Percentiles rank a stretch among this genome's conserved stretches.
Conservation (phyloP, 2,888 invertebrate genomes). For the Iphiclides podalirius region DNA sequence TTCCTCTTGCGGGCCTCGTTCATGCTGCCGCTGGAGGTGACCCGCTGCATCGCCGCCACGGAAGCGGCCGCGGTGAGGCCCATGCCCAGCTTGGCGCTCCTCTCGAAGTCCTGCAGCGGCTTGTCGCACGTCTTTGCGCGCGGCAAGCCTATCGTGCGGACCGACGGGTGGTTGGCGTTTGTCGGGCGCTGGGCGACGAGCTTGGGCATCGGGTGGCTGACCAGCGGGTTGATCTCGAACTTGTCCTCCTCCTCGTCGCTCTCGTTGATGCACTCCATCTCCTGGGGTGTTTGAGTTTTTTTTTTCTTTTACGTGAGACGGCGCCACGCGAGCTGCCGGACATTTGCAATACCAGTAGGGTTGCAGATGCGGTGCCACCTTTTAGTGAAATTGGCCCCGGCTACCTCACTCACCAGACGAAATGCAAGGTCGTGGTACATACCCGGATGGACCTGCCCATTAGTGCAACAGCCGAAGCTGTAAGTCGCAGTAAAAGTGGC, state of each 20-base stretch:
- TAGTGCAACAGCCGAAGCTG: too few relatives aligned
- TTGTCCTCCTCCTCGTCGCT: constrained; percentile 82
- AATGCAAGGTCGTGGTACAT: too few relatives aligned
- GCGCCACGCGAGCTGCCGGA: too few relatives aligned
- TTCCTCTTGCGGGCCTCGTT: constrained; percentile 78
- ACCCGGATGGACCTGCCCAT: too few relatives aligned
- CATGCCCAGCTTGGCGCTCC: constrained; percentile 44
- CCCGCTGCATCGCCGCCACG: constrained; percentile 69
- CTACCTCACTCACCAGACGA: too few relatives aligned
- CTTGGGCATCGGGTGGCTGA: constrained; percentile 58
- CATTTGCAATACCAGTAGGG: too few relatives aligned
- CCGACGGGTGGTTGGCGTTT: constrained; percentile 71
- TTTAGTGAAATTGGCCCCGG: too few relatives aligned
- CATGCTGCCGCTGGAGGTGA: constrained; percentile 73
- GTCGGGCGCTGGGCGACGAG: constrained; percentile 59
- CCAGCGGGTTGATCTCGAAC: constrained; percentile 70
- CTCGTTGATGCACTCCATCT: constrained; percentile 85
- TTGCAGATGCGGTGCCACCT: too few relatives aligned
- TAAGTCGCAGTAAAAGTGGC: too few relatives aligned
- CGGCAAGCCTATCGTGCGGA: constrained; percentile 64
- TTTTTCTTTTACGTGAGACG: too few relatives aligned
- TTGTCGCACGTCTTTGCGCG: constrained; percentile 74
- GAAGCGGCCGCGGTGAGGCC: constrained; percentile 69
- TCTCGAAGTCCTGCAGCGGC: constrained; percentile 66
- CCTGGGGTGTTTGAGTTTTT: too few relatives aligned